Percentiles rank a stretch among this genome's conserved stretches.
Evolutionary conservation across 2,888 invertebrate species (phyloP).

Genomic region (Pimpla rufipes): DNA sequence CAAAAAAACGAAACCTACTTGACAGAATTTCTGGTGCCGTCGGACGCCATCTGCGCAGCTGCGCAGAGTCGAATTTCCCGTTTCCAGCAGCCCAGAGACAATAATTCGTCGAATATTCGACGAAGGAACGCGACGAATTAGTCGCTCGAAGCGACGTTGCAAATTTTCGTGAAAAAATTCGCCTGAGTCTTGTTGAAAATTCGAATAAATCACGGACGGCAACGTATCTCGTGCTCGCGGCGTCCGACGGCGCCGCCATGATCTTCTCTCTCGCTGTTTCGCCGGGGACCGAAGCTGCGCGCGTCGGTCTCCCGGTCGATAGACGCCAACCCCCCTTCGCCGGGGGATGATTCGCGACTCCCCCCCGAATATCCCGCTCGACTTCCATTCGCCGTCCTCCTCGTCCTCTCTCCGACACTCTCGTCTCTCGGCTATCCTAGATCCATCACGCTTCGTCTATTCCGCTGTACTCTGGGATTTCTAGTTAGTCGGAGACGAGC

Average conservation of each 20-base stretch:
- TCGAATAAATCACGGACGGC: conserved; percentile 19
- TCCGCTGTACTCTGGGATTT: conserved; percentile 46
- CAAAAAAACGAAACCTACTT: conserved; percentile 51
- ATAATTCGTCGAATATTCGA: background rate
- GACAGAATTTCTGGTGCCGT: conserved; percentile 53
- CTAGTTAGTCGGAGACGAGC: conserved; percentile 53
- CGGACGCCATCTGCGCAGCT: conserved; percentile 40
- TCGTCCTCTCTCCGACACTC: conserved; percentile 18
- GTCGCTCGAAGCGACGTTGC: background rate
- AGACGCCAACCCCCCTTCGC: conserved; percentile 60
- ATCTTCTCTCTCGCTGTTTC: conserved; percentile 44
- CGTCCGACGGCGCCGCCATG: conserved; percentile 72
- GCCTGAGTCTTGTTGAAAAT: background rate
- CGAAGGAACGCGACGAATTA: conserved; percentile 5
- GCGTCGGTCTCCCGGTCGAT: conserved; percentile 70
- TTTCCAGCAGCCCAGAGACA: background rate
- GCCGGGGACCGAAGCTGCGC: conserved; percentile 60
- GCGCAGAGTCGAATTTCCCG: conserved; percentile 24
- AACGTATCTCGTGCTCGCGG: conserved; percentile 49
- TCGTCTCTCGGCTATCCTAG: conserved; percentile 32
- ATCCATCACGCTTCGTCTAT: conserved; percentile 56
- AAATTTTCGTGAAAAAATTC: conserved; percentile 18
- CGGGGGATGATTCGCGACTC: conserved; percentile 51
- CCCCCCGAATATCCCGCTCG: conserved; percentile 9
- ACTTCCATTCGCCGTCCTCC: conserved; percentile 26